Percentiles rank a stretch among this genome's conserved stretches.
These are phyloP conservation scores for Endomychus coccineus DNA, from an alignment of 2,888 invertebrate genomes.

Conservation along the genomic window DNA sequence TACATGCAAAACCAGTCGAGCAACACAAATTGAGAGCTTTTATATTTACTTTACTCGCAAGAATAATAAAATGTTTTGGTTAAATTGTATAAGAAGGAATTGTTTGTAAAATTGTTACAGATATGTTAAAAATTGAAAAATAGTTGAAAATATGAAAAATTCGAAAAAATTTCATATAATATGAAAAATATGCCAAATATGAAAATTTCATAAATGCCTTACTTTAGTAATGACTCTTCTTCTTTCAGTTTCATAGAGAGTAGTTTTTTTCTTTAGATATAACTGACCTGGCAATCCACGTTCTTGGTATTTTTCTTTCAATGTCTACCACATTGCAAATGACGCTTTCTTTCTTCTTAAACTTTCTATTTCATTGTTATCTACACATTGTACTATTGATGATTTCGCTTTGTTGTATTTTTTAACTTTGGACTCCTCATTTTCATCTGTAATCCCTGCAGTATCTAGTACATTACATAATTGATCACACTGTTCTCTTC, in stretches of 20 bases:
- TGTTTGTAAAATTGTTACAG: no score
- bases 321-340: slow-evolving; percentile 10
- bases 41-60: no score
- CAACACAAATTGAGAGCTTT: no score
- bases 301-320: slow-evolving; percentile 10
- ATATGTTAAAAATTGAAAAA: no score
- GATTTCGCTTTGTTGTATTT: slow-evolving; percentile 9
- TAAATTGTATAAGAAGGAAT: no score
- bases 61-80: no score
- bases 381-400: slow-evolving; percentile 8
- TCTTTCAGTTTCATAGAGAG: slow-evolving; percentile 11
- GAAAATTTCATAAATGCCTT: no score
- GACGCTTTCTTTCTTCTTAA: slow-evolving; percentile 10
- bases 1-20: no score
- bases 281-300: slow-evolving; percentile 10
- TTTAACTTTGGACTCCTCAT: no score
- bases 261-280: slow-evolving; percentile 11
- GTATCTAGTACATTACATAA: background rate
- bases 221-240: slow-evolving; percentile 10
- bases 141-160: no score
- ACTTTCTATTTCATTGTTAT: slow-evolving; percentile 10
- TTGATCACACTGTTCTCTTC: slow-evolving; percentile 3
- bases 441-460: background rate
- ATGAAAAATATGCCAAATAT: no score
- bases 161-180: no score